Evolutionary conservation across 2,797 vertebrate genomes (phyloP).

Genomic region (Sebastes goodei): DNA sequence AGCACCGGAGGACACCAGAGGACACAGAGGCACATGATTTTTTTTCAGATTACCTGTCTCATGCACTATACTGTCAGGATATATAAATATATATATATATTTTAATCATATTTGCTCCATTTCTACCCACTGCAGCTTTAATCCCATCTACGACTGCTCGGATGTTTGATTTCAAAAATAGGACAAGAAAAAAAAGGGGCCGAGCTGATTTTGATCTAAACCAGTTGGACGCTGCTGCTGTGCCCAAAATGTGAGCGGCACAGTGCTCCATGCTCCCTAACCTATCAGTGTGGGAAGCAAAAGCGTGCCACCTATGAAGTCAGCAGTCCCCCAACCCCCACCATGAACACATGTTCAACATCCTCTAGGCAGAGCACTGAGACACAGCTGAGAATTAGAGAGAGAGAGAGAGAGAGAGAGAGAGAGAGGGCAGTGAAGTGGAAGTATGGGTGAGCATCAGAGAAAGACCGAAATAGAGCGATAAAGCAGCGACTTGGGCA

Average conservation of each 20-base stretch:
- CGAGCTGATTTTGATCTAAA: constrained; percentile 17
- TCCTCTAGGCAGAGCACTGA: constrained; percentile 73
- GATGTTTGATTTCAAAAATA: constrained; percentile 16
- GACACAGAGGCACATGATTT: no score
- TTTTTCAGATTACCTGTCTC: no score
- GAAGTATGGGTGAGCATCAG: constrained; percentile 77
- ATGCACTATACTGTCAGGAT: no score
- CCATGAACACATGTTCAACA: constrained; percentile 78
- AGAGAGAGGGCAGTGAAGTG: constrained; percentile 65
- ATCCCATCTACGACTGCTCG: background rate
- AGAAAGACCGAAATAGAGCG: constrained; percentile 79
- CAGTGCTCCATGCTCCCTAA: constrained; percentile 31
- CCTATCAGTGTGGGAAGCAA: constrained; percentile 54
- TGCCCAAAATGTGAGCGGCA: background rate
- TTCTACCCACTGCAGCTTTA: no score
- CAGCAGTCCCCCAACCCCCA: constrained; percentile 76
- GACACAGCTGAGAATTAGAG: constrained; percentile 67
- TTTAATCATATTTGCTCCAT: no score
- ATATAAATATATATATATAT: no score
- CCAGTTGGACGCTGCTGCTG: background rate
- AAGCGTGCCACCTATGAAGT: constrained; percentile 75
- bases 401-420: constrained; percentile 43
- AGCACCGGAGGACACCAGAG: no score
- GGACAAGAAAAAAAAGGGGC: constrained; percentile 1
- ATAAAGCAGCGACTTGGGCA: constrained; percentile 71